Conservation (phyloP, 2,113 vertebrate genomes). For the Bettongia penicillata region DNA sequence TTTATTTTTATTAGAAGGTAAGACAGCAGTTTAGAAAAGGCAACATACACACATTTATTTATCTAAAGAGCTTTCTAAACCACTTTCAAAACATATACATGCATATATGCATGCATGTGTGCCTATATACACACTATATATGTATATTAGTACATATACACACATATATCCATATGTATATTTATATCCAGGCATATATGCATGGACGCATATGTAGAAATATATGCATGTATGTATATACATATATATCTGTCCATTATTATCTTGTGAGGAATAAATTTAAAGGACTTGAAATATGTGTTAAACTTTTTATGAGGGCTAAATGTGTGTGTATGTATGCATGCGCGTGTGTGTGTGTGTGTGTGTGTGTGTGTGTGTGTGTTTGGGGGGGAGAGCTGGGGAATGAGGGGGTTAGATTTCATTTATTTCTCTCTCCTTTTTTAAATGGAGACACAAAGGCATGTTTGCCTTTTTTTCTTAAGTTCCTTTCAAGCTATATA, state of each 20-base stretch:
- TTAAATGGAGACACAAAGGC: background rate
- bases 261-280: background rate
- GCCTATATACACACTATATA: too few relatives aligned
- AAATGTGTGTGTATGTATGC: too few relatives aligned
- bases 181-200: too few relatives aligned
- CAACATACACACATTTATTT: too few relatives aligned
- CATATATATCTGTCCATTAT: background rate
- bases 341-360: too few relatives aligned
- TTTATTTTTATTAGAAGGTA: background rate
- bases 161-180: background rate
- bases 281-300: background rate
- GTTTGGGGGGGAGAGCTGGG: background rate
- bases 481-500: background rate
- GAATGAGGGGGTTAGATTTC: background rate
- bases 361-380: background rate
- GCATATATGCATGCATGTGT: too few relatives aligned
- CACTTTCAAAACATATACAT: too few relatives aligned
- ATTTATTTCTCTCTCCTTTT: background rate
- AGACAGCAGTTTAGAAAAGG: background rate
- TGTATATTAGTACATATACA: too few relatives aligned
- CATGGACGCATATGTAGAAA: too few relatives aligned
- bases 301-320: background rate
- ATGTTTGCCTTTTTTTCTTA: background rate
- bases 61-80: background rate
- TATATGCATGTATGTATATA: too few relatives aligned